Evolutionary conservation across 2,888 invertebrate species (phyloP).

Genomic region (Oxytorus armatus): DNA sequence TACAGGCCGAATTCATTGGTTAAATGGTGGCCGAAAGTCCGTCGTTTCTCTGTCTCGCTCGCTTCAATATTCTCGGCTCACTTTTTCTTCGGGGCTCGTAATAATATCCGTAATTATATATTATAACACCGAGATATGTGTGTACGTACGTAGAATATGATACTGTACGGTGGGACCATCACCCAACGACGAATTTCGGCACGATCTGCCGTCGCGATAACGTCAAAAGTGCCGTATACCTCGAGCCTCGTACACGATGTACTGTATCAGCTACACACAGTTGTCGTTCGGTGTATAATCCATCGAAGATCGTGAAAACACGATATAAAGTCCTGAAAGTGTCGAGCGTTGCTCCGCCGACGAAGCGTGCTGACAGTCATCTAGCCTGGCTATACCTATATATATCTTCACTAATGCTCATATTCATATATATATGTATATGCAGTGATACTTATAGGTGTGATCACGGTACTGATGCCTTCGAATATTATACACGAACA

Average conservation of each 20-base stretch:
- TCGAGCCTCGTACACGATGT: not conserved
- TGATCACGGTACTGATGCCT: slow-evolving; percentile 53
- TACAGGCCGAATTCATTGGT: slow-evolving; percentile 43
- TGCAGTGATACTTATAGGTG: slow-evolving; percentile 19
- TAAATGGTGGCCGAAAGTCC: slow-evolving; percentile 4
- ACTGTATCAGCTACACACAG: slow-evolving; percentile 2
- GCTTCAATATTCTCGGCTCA: slow-evolving; percentile 36
- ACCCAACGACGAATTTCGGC: slow-evolving; percentile 45
- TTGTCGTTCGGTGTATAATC: slow-evolving; percentile 48
- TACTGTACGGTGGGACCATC: slow-evolving; percentile 8
- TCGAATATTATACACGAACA: slow-evolving; percentile 37
- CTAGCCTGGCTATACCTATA: too few species aligned
- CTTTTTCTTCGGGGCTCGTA: slow-evolving; percentile 58
- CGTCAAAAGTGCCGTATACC: slow-evolving; percentile 5
- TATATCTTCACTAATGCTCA: slow-evolving; percentile 16
- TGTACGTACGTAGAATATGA: not conserved
- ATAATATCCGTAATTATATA: slow-evolving; percentile 71
- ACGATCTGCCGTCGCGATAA: slow-evolving; percentile 50
- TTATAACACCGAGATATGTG: slow-evolving; percentile 33
- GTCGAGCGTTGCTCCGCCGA: slow-evolving; percentile 65
- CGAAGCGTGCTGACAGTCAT: slow-evolving; percentile 65
- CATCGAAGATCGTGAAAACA: slow-evolving; percentile 60
- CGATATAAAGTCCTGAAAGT: slow-evolving; percentile 63
- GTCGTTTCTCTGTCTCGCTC: slow-evolving; percentile 38
- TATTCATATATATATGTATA: not conserved